These are phyloP conservation scores for Chrysaora quinquecirrha DNA, from an alignment of 30 jellyfish, hydroid and myxozoan species.

Conservation along the genomic window DNA sequence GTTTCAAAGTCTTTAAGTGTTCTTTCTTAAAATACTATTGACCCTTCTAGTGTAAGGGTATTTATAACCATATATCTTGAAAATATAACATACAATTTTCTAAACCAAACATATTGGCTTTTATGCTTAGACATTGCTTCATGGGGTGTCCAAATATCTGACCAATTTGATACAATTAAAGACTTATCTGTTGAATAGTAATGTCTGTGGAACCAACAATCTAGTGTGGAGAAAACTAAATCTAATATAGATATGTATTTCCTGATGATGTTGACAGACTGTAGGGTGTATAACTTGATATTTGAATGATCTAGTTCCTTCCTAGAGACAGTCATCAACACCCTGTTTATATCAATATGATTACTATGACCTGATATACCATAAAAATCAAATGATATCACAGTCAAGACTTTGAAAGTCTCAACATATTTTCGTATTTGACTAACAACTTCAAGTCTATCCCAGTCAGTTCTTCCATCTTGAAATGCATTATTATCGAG, in stretches of 20 bases:
- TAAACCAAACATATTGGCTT: conserved; percentile 89
- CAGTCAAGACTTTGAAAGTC: conserved; percentile 1
- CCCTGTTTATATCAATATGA: conserved; percentile 54
- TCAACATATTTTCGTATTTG: not conserved
- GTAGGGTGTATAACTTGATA: conserved; percentile 16
- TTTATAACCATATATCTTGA: conserved; percentile 82
- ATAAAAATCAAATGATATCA: conserved; percentile 61
- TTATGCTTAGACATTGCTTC: conserved; percentile 62
- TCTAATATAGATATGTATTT: conserved; percentile 68
- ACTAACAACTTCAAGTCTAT: conserved; percentile 19
- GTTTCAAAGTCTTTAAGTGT: no score
- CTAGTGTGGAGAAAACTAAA: conserved; percentile 30
- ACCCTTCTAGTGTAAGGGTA: conserved; percentile 24
- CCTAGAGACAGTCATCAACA: not conserved
- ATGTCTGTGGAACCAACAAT: not conserved
- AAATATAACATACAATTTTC: conserved; percentile 64
- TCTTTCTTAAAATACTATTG: not conserved
- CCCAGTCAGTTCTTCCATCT: conserved; percentile 73
- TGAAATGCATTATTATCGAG: conserved; percentile 46
- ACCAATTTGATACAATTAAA: not conserved
- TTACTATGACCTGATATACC: conserved; percentile 86
- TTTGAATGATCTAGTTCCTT: not conserved
- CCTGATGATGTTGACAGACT: conserved; percentile 49
- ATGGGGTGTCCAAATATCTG: conserved; percentile 3
- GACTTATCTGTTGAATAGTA: not conserved